Conservation (phyloP, 2,797 vertebrate genomes). For the Chanos chanos region DNA sequence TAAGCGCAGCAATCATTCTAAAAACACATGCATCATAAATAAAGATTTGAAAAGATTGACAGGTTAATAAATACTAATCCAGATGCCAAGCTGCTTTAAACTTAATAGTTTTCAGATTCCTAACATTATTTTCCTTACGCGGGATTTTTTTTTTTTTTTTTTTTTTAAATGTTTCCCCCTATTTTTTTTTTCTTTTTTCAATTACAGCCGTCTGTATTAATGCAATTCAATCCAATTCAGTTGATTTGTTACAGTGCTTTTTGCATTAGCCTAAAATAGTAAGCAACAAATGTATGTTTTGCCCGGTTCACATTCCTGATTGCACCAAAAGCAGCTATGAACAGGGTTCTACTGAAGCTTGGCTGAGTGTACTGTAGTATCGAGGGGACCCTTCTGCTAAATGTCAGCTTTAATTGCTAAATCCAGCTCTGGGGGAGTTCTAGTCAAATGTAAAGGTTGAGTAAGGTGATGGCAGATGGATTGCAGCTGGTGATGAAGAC, state of each 20-base stretch:
- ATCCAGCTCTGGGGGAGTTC: not conserved
- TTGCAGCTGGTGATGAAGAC: not conserved
- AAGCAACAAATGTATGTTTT: too few species aligned
- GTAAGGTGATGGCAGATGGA: too few species aligned
- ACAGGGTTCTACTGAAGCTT: not conserved
- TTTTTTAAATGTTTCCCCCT: too few species aligned
- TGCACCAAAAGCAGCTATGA: not conserved
- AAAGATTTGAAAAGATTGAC: not conserved
- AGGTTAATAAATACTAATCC: not conserved
- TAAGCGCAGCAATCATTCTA: not conserved
- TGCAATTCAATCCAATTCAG: not conserved
- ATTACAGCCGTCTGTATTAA: not conserved
- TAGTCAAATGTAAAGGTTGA: constrained; percentile 13
- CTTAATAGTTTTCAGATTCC: not conserved
- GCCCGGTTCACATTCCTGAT: not conserved
- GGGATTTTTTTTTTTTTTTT: not conserved
- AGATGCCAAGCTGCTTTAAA: not conserved
- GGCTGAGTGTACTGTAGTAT: not conserved
- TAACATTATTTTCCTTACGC: not conserved
- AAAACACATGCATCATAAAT: not conserved
- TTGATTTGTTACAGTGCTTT: not conserved
- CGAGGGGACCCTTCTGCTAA: constrained; percentile 7
- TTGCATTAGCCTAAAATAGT: too few species aligned
- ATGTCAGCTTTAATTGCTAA: constrained; percentile 24
- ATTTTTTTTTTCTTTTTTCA: not conserved